phyloP scores from a whole-genome alignment of 2,113 vertebrate species.

The Haemorhous mexicanus region DNA sequence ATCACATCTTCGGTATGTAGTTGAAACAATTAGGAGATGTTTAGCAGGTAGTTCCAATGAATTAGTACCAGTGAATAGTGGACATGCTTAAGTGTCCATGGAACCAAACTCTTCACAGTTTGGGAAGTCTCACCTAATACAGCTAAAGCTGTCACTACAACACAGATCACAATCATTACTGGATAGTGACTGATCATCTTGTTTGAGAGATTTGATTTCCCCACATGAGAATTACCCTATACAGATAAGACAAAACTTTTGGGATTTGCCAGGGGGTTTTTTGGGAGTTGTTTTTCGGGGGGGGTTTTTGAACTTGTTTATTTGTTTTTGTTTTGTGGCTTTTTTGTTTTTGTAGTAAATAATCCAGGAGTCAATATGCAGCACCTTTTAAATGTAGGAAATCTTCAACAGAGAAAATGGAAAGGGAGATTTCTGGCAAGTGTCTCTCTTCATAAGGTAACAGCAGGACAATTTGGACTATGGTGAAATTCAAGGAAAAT shows the following conservation, averaged over 20 bases:
- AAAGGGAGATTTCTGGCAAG: neutral
- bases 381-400: neutral
- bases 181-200: neutral
- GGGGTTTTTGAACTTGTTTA: neutral
- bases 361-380: neutral
- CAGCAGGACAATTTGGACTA: neutral
- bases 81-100: neutral
- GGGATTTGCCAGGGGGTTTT: neutral
- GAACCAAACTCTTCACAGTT: neutral
- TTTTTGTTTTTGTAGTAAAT: neutral
- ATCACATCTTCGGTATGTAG: fast-evolving
- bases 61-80: neutral
- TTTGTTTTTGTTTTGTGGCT: neutral
- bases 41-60: neutral
- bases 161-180: neutral
- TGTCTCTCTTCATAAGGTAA: neutral
- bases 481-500: neutral
- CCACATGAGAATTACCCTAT: neutral
- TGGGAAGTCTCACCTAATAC: neutral
- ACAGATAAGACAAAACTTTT: neutral
- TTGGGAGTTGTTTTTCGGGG: neutral
- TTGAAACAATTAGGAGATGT: neutral
- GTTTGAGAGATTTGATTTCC: neutral
- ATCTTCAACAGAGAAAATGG: neutral
- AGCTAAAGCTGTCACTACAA: neutral